These are phyloP conservation scores for Callithrix jacchus DNA, from an alignment of 2,113 vertebrate species.

Conservation along the genomic window DNA sequence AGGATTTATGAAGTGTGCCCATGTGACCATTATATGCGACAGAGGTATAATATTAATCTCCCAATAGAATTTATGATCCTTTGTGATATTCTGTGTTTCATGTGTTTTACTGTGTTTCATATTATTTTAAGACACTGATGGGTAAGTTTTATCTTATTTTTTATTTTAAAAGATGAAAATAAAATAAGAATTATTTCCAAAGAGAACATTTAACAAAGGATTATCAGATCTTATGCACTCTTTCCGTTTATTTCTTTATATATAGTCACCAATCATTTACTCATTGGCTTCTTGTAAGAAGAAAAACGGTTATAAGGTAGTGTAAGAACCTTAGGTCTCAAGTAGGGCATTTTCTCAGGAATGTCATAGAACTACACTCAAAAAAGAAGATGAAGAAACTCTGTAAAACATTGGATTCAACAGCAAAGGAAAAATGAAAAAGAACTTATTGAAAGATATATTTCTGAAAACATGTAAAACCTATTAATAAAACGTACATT, in stretches of 20 bases:
- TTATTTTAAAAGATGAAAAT: not conserved
- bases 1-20: not conserved
- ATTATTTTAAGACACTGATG: not conserved
- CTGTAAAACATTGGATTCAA: not conserved
- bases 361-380: not conserved
- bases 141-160: not conserved
- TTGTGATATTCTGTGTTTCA: not conserved
- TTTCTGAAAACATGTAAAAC: conserved; percentile 2
- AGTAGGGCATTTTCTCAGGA: not conserved
- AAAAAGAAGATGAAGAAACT: not conserved
- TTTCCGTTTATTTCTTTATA: not conserved
- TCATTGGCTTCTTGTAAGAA: not conserved
- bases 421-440: not conserved
- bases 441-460: not conserved
- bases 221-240: not conserved
- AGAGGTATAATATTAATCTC: not conserved
- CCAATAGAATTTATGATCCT: not conserved
- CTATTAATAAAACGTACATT: not conserved
- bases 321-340: not conserved
- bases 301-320: not conserved
- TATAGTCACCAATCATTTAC: not conserved
- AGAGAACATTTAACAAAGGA: not conserved
- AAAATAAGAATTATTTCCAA: not conserved
- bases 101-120: not conserved
- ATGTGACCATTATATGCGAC: not conserved